phyloP scores from a whole-genome alignment of 2,797 vertebrate genomes.

The Oreochromis mossambicus region DNA sequence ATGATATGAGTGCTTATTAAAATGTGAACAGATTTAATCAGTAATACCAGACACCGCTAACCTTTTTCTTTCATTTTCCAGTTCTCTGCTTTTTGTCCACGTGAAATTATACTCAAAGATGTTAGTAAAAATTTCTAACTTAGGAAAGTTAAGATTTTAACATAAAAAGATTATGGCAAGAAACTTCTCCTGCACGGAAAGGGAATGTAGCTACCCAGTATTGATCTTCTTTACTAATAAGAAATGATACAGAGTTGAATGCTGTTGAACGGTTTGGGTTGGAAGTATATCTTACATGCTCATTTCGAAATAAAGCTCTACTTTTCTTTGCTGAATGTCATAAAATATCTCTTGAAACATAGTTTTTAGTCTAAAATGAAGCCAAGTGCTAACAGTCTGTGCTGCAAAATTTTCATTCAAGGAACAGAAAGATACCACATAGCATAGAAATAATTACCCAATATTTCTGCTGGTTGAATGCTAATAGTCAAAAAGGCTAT shows the following conservation, averaged over 20 bases:
- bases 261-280: background rate
- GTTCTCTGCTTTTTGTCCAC: background rate
- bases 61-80: background rate
- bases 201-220: background rate
- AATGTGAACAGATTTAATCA: slow-evolving; percentile 12
- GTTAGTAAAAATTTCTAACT: background rate
- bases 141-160: background rate
- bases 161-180: background rate
- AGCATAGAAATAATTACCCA: background rate
- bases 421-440: background rate
- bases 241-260: background rate
- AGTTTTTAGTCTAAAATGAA: background rate
- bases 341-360: background rate
- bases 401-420: background rate
- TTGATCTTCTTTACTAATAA: background rate
- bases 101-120: background rate
- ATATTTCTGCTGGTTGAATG: background rate
- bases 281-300: background rate
- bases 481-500: background rate
- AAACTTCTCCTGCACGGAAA: background rate
- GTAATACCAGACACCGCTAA: background rate
- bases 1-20: slow-evolving; percentile 17
- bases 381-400: background rate
- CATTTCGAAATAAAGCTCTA: background rate
- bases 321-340: background rate